phyloP scores from a whole-genome alignment of 2,888 invertebrate genomes.

The Ectemnius continuus region DNA sequence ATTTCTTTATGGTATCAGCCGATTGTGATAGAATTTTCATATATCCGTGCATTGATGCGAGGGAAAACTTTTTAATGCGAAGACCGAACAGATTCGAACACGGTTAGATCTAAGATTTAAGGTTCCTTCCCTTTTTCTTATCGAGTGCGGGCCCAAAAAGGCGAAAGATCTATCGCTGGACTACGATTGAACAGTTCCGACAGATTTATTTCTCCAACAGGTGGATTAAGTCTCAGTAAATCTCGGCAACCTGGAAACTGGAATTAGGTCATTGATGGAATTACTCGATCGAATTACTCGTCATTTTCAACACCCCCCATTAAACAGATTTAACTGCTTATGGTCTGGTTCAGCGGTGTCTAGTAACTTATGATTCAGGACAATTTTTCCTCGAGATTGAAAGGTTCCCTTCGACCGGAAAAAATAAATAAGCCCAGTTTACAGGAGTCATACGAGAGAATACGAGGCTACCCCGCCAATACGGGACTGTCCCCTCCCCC shows the following conservation, averaged over 20 bases:
- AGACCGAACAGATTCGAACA: neutral
- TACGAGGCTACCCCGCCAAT: neutral
- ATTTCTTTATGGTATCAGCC: no score
- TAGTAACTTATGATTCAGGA: no score
- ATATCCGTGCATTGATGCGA: no score
- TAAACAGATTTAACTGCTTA: no score
- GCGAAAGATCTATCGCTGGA: conserved; percentile 15
- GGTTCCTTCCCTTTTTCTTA: conserved; percentile 18
- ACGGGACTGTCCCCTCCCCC: neutral
- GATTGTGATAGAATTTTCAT: no score
- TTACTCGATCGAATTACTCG: conserved; percentile 26
- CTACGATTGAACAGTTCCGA: conserved; percentile 43
- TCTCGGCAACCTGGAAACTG: conserved; percentile 31
- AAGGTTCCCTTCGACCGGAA: no score
- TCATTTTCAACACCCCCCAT: conserved; percentile 20
- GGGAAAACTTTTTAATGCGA: conserved; percentile 4
- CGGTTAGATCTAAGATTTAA: conserved; percentile 35
- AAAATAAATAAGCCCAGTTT: no score
- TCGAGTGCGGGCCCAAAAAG: conserved; percentile 38
- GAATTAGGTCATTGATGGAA: conserved; percentile 42
- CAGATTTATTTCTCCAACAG: conserved; percentile 60
- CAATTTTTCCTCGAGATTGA: no score
- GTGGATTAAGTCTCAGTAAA: conserved; percentile 56
- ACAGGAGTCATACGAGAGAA: neutral
- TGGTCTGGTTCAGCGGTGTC: no score